Percentiles rank a stretch among this genome's conserved stretches.
Evolutionary conservation across 2,888 invertebrate species (phyloP).

Genomic region (Tanypteryx hageni): DNA sequence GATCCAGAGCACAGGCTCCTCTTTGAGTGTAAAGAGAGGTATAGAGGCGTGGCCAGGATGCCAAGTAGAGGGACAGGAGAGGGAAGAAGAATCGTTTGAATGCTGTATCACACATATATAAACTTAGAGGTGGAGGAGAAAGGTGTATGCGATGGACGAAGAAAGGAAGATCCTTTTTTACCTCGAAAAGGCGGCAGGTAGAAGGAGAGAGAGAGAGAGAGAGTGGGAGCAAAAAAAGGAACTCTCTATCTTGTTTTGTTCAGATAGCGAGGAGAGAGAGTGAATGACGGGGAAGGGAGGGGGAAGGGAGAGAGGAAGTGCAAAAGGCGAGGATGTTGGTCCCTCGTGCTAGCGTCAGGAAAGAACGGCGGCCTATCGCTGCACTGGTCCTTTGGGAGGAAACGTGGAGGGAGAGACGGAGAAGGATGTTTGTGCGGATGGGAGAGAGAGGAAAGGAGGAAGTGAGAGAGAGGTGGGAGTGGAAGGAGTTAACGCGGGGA

Average conservation of each 20-base stretch:
- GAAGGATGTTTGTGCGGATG: neutral
- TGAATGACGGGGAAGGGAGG: too few relatives aligned
- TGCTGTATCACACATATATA: neutral
- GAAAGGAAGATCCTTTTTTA: neutral
- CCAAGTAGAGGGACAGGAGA: neutral
- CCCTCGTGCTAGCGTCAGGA: neutral
- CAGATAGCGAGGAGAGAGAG: too few relatives aligned
- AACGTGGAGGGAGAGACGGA: neutral
- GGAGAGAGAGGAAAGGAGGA: neutral
- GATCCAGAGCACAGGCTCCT: conserved; percentile 8
- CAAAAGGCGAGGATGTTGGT: neutral
- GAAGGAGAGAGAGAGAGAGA: neutral
- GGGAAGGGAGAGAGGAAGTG: neutral
- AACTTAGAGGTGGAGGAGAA: too few relatives aligned
- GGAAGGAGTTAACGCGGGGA: too few relatives aligned
- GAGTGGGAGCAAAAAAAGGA: too few relatives aligned
- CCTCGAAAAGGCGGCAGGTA: neutral
- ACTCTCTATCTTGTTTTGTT: too few relatives aligned
- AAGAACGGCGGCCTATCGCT: neutral
- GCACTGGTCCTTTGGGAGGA: neutral
- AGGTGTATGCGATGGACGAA: too few relatives aligned
- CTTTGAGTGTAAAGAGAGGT: neutral
- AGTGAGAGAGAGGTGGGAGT: neutral
- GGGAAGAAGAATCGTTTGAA: neutral
- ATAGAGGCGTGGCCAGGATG: neutral